Base-by-base conservation (phyloP, 2,888 invertebrate genomes). In the Dryobota labecula region DNA sequence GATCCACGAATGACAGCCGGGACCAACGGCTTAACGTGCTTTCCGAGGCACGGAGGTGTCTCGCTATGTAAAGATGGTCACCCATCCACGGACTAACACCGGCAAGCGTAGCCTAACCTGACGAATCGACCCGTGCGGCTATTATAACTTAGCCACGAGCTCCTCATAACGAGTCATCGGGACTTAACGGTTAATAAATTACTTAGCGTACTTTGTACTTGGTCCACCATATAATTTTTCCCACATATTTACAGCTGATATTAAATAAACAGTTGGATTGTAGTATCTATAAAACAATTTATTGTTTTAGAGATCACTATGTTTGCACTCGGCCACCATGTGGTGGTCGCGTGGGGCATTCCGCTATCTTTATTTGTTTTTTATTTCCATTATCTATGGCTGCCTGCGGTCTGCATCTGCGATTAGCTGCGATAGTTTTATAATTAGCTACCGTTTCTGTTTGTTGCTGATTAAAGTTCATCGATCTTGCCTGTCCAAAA, bases 321-420 rank as follows among this genome's bases (percentile, higher is more conserved):
- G 30, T 68, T 30, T 38, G 58, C 79, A 83, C 51, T 51, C 62
- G 27, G 15, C 43, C 60, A 49, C 58, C 72, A 70, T 70, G 84
- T 81, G 75, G 49, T 36, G 5, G 11, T 49, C 60, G 70, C 80
- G 73, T 85, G 78, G 73, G 73, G 76, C 73, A 78, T 77, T 78
- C 57, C 65, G 63, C 62, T 84, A 80, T 78, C 84, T 71, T 57
- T 67, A 53, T 72, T 67, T 65, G 11, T 54, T 47, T 76, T 53
- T 78, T 76, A 53, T 60, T 70, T 73, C 36, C 53, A 58, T 76
- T 68, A 65, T 69, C 62, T 43, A 5, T 45, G 24, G 43, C 20
- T 61, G 30, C 24, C 27, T 53, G 36, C 38, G 24, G 61, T 24
- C 58, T 65, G 30, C 47, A 67, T 70, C 66, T 61, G 63, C 13